Evolutionary conservation across 2,888 invertebrate species (phyloP).

Genomic region (Nomada ruficornis): DNA sequence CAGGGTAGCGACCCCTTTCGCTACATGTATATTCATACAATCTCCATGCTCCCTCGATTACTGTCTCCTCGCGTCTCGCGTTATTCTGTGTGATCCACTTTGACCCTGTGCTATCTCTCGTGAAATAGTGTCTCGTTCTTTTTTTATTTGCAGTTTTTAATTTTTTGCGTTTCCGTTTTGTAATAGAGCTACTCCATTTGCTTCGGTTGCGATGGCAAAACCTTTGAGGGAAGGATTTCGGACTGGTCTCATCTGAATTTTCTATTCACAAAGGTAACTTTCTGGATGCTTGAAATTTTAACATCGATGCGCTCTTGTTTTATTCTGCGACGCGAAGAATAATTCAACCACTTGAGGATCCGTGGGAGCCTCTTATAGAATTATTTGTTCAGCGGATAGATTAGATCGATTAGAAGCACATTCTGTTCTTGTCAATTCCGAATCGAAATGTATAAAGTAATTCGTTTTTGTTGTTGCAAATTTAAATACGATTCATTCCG

Average conservation of each 20-base stretch:
- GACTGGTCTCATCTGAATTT: neutral
- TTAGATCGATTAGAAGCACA: too few species aligned
- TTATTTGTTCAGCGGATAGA: too few species aligned
- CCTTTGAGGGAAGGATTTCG: neutral
- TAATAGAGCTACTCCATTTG: neutral
- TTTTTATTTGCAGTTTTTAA: neutral
- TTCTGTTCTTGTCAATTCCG: too few species aligned
- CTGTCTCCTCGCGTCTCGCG: constrained; percentile 6
- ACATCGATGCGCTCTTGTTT: too few species aligned
- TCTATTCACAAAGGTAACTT: neutral
- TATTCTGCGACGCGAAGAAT: too few species aligned
- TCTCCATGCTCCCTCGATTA: constrained; percentile 31
- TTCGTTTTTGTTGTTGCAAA: too few species aligned
- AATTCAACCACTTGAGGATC: too few species aligned
- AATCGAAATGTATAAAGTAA: too few species aligned
- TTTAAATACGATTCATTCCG: too few species aligned
- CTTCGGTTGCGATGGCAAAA: neutral
- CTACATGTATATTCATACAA: constrained; percentile 72
- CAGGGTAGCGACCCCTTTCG: constrained; percentile 56
- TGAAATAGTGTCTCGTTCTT: neutral
- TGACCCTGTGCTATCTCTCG: constrained; percentile 23
- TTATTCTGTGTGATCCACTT: constrained; percentile 16
- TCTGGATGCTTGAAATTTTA: too few species aligned
- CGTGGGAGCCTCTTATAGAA: too few species aligned
- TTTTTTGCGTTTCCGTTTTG: too few species aligned